Evolutionary conservation across 1,140 invertebrate species (phyloP).

Genomic region (Scaptodrosophila lebanonensis): DNA sequence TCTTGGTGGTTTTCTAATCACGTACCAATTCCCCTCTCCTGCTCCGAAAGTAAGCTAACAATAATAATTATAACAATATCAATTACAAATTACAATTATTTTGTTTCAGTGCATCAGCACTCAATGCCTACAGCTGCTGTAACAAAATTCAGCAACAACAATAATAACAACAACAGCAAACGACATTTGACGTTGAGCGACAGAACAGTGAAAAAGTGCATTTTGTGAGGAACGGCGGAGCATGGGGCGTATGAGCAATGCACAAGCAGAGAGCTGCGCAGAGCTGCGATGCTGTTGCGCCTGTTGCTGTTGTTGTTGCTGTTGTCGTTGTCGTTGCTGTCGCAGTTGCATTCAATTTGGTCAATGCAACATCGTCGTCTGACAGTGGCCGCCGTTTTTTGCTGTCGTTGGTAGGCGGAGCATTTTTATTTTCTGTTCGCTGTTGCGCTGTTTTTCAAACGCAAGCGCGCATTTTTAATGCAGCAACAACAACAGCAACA

Average conservation of each 20-base stretch:
- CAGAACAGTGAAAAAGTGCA: constrained; percentile 40
- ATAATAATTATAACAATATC: no score
- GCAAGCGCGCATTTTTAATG: constrained; percentile 76
- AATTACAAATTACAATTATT: no score
- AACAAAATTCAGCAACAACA: constrained; percentile 43
- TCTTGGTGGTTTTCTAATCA: no score
- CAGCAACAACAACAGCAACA: constrained; percentile 31
- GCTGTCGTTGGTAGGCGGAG: constrained; percentile 54
- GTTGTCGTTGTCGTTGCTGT: constrained; percentile 17
- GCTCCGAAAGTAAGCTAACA: no score
- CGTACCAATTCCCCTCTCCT: no score
- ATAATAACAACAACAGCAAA: constrained; percentile 8
- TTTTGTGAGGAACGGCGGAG: constrained; percentile 34
- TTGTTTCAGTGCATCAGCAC: no score
- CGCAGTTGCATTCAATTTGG: constrained; percentile 58
- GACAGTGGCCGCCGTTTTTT: constrained; percentile 36
- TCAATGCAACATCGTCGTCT: constrained; percentile 45
- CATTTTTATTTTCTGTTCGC: constrained; percentile 67
- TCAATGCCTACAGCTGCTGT: constrained; percentile 32
- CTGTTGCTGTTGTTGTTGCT: constrained; percentile 10
- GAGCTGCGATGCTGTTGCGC: constrained; percentile 2
- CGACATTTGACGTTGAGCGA: constrained; percentile 51
- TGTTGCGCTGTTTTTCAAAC: constrained; percentile 56
- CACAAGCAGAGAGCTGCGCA: constrained; percentile 24
- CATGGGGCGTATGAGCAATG: constrained; percentile 59